Conservation (phyloP, 2,113 vertebrate species). For the Trinectes maculatus region DNA sequence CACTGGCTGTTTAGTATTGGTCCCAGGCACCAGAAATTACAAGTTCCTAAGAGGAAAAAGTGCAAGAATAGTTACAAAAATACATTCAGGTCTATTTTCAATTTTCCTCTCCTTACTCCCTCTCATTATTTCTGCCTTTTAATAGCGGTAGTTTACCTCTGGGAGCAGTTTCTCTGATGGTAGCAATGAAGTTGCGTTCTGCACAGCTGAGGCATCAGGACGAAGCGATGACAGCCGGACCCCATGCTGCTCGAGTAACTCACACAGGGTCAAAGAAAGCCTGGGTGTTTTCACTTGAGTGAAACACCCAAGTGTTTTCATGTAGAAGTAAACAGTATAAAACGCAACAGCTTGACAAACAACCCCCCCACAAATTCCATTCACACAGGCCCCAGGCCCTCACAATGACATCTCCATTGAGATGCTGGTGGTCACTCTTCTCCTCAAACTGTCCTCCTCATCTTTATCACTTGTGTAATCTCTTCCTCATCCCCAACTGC, state of each 20-base stretch:
- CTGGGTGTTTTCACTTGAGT: conserved; percentile 69
- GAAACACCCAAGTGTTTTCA: conserved; percentile 52
- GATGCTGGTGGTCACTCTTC: conserved; percentile 33
- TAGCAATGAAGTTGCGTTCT: conserved; percentile 50
- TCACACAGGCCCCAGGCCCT: conserved; percentile 18
- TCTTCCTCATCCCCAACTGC: conserved; percentile 38
- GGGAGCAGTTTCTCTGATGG: conserved; percentile 33
- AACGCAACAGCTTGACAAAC: conserved; percentile 72
- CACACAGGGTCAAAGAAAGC: conserved; percentile 52
- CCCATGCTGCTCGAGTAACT: conserved; percentile 53
- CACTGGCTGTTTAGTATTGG: conserved; percentile 43
- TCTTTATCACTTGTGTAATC: conserved; percentile 51
- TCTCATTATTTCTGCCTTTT: conserved; percentile 60
- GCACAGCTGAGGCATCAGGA: conserved; percentile 71
- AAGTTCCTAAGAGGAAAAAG: conserved; percentile 61
- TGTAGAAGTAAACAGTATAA: conserved; percentile 46
- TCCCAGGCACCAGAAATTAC: conserved; percentile 72
- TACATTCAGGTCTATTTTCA: conserved; percentile 64
- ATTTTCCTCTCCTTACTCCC: conserved; percentile 40
- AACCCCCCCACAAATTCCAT: conserved; percentile 25
- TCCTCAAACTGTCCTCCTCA: conserved; percentile 14
- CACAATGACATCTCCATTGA: conserved; percentile 45
- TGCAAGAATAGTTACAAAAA: conserved; percentile 64
- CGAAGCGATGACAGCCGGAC: conserved; percentile 62
- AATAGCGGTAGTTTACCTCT: conserved; percentile 38